Conservation (phyloP, 2,888 invertebrate genomes). For the Nesidiocoris tenuis region DNA sequence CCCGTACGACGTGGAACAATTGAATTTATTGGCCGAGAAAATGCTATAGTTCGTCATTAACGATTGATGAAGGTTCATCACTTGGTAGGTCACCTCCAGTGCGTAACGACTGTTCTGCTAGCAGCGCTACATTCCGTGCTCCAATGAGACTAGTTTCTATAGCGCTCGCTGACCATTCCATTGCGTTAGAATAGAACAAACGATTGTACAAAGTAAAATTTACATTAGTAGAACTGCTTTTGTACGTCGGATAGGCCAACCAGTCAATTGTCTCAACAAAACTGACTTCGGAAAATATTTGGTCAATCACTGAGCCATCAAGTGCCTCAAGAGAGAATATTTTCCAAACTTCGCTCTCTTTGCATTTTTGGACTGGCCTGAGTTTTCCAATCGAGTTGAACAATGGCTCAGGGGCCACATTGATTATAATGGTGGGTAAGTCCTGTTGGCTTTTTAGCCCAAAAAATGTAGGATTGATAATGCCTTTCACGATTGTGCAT, state of each 20-base stretch:
- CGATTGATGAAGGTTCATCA: not conserved
- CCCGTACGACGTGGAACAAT: too few relatives aligned
- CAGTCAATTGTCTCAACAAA: slow-evolving; percentile 56
- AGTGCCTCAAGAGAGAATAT: slow-evolving; percentile 60
- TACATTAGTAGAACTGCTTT: slow-evolving; percentile 51
- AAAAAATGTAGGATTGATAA: slow-evolving; percentile 57
- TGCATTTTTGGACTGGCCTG: slow-evolving; percentile 52
- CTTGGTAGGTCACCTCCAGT: slow-evolving; percentile 58
- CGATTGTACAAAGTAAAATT: slow-evolving; percentile 59
- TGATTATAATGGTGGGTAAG: slow-evolving; percentile 55
- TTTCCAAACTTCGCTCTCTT: slow-evolving; percentile 58
- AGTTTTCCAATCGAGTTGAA: slow-evolving; percentile 58
- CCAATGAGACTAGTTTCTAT: slow-evolving; percentile 67
- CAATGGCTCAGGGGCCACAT: slow-evolving; percentile 56
- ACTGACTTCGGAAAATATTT: slow-evolving; percentile 57
- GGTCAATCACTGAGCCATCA: slow-evolving; percentile 55
- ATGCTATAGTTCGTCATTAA: not conserved
- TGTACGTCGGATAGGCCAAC: slow-evolving; percentile 62
- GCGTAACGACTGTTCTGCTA: slow-evolving; percentile 55
- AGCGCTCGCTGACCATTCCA: slow-evolving; percentile 66
- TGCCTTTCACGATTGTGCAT: slow-evolving; percentile 60
- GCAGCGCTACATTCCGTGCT: slow-evolving; percentile 63
- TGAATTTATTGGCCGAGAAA: too few relatives aligned
- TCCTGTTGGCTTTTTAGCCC: slow-evolving; percentile 53
- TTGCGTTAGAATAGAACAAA: slow-evolving; percentile 63